Evolutionary conservation across 2,888 invertebrate species (phyloP), one percentile per base, ranked within the genome.

Genomic region (Trichacis sp.): DNA sequence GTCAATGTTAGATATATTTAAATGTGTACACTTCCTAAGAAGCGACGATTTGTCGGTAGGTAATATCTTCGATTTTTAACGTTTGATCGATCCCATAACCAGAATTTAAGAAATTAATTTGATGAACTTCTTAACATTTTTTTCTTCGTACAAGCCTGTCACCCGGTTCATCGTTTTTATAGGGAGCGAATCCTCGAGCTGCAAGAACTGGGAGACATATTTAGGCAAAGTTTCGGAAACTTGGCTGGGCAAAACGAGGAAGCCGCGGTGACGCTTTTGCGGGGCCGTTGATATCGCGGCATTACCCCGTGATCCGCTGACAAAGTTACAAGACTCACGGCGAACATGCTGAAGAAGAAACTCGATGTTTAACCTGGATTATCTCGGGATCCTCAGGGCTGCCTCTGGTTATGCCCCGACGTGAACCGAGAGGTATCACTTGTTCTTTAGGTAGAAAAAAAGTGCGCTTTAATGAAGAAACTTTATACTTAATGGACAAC

Each of bases 261-360:
- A 55, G 45, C 30, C n/a, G n/a, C 43, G 49, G 47, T 43, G 50
- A 57, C 40, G 61, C 54, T 66, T 66, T 58, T 52, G 62, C 47
- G 62, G 58, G 24, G 49, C 55, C 56, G 56, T 45, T 60, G 62
- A 66, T 62, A 60, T 65, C 51, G 42, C 49, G 48, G 60, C 45
- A 57, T 58, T 61, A 61, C n/a, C 51, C 55, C 55, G 46, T 65
- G 56, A 60, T 60, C 64, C 55, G 60, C 53, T 60, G 59, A 60
- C 56, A 60, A 65, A 65, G 56, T 60, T 57, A 52, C 62, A 47
- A 50, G 62, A 56, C 51, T 56, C 54, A 45, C 49, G 46, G 36
- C 24, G 43, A 59, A 59, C 59, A 64, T 54, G 60, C 59, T 57
- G 47, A 57, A 42, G 57, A 60, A 51, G 56, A 64, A 64, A 36